A percentile compares a stretch with the other conserved stretches of the same genome.
phyloP scores from a whole-genome alignment of 2,113 vertebrate species.

The Cebus imitator region DNA sequence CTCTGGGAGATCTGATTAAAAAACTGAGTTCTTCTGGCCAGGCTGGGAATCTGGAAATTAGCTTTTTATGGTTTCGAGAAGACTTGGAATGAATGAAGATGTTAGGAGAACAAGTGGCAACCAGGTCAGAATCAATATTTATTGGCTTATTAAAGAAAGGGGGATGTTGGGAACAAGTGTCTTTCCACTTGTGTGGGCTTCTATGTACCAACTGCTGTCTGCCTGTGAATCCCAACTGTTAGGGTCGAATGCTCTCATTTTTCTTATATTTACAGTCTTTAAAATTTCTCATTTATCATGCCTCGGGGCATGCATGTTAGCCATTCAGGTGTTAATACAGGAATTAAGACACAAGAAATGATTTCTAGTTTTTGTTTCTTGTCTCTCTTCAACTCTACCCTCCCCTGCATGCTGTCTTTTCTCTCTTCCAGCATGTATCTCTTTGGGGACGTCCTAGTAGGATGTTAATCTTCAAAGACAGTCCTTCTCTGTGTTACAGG shows the following conservation, averaged over 20 bases:
- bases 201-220: constrained; percentile 66
- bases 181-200: constrained; percentile 45
- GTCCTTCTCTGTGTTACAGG: not conserved
- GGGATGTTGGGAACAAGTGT: constrained; percentile 39
- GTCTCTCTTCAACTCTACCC: not conserved
- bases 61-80: constrained; percentile 73
- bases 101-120: constrained; percentile 66
- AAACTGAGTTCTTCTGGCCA: constrained; percentile 55
- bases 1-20: constrained; percentile 67
- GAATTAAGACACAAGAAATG: constrained; percentile 60
- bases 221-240: constrained; percentile 67
- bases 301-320: not conserved
- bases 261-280: constrained; percentile 72
- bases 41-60: constrained; percentile 70
- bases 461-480: constrained; percentile 57
- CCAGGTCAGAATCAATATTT: constrained; percentile 81
- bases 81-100: constrained; percentile 72
- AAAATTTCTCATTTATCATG: constrained; percentile 72
- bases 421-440: constrained; percentile 62
- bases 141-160: constrained; percentile 77
- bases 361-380: constrained; percentile 37
- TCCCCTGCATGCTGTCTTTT: not conserved
- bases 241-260: constrained; percentile 66
- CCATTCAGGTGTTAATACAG: constrained; percentile 65
- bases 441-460: constrained; percentile 17